These are phyloP conservation scores for Metallyticus violacea DNA, from an alignment of 2,888 invertebrate genomes.

Conservation along the genomic window DNA sequence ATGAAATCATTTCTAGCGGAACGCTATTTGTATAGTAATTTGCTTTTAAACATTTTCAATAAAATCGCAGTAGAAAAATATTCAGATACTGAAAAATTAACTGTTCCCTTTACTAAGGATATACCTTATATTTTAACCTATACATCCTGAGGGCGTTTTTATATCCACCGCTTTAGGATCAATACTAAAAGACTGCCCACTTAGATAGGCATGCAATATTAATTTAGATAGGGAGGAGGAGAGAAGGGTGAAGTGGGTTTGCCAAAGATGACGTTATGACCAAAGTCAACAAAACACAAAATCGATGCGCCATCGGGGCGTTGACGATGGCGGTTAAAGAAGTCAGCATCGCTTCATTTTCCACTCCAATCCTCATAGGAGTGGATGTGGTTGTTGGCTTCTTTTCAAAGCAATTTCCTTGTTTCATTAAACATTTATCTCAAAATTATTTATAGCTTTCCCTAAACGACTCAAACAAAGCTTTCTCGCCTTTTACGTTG, in stretches of 20 bases:
- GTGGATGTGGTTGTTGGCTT: too few relatives aligned
- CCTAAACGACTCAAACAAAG: too few relatives aligned
- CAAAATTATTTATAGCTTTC: too few relatives aligned
- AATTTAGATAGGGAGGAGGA: not conserved
- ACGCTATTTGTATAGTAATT: too few relatives aligned
- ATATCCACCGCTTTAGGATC: not conserved
- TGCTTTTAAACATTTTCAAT: too few relatives aligned
- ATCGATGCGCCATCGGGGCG: not conserved
- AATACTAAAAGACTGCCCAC: not conserved
- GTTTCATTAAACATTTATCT: too few relatives aligned
- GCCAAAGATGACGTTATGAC: not conserved
- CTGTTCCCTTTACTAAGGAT: too few relatives aligned
- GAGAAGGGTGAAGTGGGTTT: not conserved
- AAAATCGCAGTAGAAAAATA: too few relatives aligned
- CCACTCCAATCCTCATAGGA: not conserved
- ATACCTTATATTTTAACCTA: not conserved
- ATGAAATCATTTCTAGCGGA: too few relatives aligned
- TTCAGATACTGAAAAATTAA: too few relatives aligned
- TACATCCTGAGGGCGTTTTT: not conserved
- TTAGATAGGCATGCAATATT: not conserved
- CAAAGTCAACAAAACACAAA: not conserved
- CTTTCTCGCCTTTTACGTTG: too few relatives aligned
- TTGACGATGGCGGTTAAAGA: not conserved
- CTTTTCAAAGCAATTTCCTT: too few relatives aligned
- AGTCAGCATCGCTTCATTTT: not conserved